Evolutionary conservation across 2,888 invertebrate genomes (phyloP).

Genomic region (Trichopoda pennipes): DNA sequence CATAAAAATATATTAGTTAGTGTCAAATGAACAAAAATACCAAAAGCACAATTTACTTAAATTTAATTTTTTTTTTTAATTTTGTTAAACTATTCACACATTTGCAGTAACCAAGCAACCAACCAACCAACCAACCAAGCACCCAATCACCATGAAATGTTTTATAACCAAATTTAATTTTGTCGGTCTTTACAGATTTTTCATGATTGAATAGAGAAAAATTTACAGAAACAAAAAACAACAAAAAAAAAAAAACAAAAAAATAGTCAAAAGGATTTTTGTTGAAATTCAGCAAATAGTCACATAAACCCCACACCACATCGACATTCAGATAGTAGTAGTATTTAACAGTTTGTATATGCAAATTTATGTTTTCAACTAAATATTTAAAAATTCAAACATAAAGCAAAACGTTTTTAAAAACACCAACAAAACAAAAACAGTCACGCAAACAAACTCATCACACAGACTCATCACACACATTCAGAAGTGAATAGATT

Average conservation of each 20-base stretch:
- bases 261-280: slow-evolving; percentile 23
- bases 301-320: slow-evolving; percentile 8
- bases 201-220: slow-evolving; percentile 55
- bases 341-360: slow-evolving; percentile 42
- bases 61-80: slow-evolving; percentile 8
- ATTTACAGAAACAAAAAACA: slow-evolving; percentile 18
- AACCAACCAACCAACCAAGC: slow-evolving; percentile 2
- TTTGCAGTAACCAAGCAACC: slow-evolving; percentile 15
- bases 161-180: slow-evolving; percentile 53
- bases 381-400: slow-evolving; percentile 33
- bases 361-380: slow-evolving; percentile 52
- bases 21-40: not conserved
- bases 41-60: not conserved
- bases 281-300: slow-evolving; percentile 15
- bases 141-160: not conserved
- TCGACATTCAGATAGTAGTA: not conserved
- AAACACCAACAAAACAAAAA: not conserved
- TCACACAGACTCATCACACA: slow-evolving; percentile 1
- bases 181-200: slow-evolving; percentile 65
- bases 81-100: slow-evolving; percentile 48
- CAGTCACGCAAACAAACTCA: not conserved
- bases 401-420: slow-evolving; percentile 13
- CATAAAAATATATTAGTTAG: slow-evolving; percentile 34
- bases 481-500: slow-evolving; percentile 1
- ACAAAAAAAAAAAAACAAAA: not conserved